Conservation (phyloP, 2,113 vertebrate genomes). For the Reinhardtius hippoglossoides region DNA sequence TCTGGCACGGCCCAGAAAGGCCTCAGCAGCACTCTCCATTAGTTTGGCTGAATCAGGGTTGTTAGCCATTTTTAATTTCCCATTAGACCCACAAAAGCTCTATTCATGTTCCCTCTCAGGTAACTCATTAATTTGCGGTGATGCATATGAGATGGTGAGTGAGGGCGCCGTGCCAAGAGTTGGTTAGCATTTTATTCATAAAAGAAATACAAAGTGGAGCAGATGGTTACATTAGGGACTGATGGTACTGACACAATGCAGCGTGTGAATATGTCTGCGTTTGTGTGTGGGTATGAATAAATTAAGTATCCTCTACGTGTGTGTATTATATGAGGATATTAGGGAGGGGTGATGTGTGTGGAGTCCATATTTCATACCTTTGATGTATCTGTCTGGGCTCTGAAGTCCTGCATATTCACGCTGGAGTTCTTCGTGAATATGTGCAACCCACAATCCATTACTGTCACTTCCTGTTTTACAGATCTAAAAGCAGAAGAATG, state of each 20-base stretch:
- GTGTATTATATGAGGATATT: constrained; percentile 45
- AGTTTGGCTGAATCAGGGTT: constrained; percentile 76
- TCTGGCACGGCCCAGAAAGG: constrained; percentile 50
- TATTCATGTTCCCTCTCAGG: constrained; percentile 76
- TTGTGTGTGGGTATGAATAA: constrained; percentile 56
- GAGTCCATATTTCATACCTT: constrained; percentile 9
- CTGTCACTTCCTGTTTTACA: background rate
- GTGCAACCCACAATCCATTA: background rate
- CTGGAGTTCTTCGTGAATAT: background rate
- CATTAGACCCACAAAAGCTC: constrained; percentile 78
- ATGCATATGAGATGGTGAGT: constrained; percentile 75
- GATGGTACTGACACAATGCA: constrained; percentile 73
- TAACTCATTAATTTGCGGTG: constrained; percentile 84
- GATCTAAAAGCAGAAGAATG: background rate
- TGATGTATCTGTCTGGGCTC: background rate
- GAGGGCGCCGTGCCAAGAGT: constrained; percentile 74
- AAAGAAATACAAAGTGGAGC: constrained; percentile 75
- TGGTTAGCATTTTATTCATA: constrained; percentile 77
- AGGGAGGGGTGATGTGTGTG: constrained; percentile 18
- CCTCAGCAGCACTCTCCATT: constrained; percentile 70
- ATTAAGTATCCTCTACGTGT: constrained; percentile 37
- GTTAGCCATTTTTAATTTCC: constrained; percentile 86
- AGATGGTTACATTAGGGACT: constrained; percentile 80
- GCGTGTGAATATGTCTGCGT: constrained; percentile 44
- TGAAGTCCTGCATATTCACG: background rate